These are phyloP conservation scores for Idaea straminata DNA, from an alignment of 2,888 invertebrate genomes.

Conservation along the genomic window DNA sequence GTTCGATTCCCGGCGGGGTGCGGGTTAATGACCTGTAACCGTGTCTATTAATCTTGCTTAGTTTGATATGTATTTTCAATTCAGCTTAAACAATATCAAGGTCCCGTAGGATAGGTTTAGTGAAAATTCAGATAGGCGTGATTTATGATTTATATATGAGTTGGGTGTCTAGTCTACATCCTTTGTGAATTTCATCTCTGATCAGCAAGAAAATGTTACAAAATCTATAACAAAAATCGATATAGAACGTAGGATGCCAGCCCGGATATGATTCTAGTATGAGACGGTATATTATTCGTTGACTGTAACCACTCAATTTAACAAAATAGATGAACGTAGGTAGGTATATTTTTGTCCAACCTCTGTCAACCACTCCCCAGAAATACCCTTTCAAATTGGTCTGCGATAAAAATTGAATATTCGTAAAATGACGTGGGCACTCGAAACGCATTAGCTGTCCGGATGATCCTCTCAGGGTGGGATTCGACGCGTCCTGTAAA, in stretches of 20 bases:
- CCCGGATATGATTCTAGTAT: too few species aligned
- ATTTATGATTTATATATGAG: neutral
- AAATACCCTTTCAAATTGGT: conserved; percentile 3
- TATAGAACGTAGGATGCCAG: too few species aligned
- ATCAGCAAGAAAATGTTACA: neutral
- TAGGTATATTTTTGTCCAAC: neutral
- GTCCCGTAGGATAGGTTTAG: neutral
- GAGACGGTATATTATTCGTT: too few species aligned
- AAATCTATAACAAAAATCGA: neutral
- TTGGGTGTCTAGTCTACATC: conserved; percentile 6
- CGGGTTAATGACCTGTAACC: conserved; percentile 3
- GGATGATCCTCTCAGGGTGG: conserved; percentile 54
- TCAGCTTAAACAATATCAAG: neutral
- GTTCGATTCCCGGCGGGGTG: neutral
- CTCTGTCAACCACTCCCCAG: conserved; percentile 11
- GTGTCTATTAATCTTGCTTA: neutral
- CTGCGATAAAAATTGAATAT: conserved; percentile 41
- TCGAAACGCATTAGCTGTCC: conserved; percentile 54
- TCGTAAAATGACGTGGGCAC: conserved; percentile 31
- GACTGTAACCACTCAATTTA: too few species aligned
- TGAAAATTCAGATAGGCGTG: neutral
- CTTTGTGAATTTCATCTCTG: neutral
- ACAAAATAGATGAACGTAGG: neutral
- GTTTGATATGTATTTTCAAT: neutral
- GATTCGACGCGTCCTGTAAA: conserved; percentile 57